Evolutionary conservation across 1,140 invertebrate genomes (phyloP).

Genomic region (Dryas iulia): DNA sequence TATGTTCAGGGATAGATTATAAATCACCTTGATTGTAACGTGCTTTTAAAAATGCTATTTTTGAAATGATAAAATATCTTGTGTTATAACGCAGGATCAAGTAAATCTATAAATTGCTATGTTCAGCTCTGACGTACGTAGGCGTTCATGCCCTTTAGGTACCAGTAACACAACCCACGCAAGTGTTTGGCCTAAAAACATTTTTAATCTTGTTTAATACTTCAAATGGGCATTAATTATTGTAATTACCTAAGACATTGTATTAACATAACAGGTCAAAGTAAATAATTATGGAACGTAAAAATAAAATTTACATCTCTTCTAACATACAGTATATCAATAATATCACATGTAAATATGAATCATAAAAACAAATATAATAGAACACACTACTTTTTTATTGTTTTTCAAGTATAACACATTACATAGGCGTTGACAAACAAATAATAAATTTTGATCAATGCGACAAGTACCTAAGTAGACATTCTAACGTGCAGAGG

Average conservation of each 20-base stretch:
- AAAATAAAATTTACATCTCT: neutral
- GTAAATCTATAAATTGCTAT: constrained; percentile 29
- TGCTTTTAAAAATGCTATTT: neutral
- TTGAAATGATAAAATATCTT: neutral
- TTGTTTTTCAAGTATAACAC: neutral
- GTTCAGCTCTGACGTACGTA: constrained; percentile 64
- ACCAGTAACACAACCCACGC: constrained; percentile 50
- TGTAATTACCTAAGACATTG: neutral
- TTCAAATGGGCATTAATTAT: constrained; percentile 3
- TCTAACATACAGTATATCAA: neutral
- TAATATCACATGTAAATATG: neutral
- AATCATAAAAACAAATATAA: neutral
- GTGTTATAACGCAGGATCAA: constrained; percentile 17
- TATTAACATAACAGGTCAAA: neutral
- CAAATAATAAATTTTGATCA: constrained; percentile 43
- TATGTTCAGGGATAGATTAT: neutral
- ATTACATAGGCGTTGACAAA: constrained; percentile 33
- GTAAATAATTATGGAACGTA: neutral
- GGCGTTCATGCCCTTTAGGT: constrained; percentile 59
- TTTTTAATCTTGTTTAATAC: constrained; percentile 14
- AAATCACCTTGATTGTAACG: neutral
- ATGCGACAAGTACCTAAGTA: constrained; percentile 38
- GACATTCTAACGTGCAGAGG: constrained; percentile 44
- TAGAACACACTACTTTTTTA: neutral
- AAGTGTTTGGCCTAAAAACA: constrained; percentile 36